phyloP scores from a whole-genome alignment of 1,140 invertebrate genomes.

The Orius insidiosus region DNA sequence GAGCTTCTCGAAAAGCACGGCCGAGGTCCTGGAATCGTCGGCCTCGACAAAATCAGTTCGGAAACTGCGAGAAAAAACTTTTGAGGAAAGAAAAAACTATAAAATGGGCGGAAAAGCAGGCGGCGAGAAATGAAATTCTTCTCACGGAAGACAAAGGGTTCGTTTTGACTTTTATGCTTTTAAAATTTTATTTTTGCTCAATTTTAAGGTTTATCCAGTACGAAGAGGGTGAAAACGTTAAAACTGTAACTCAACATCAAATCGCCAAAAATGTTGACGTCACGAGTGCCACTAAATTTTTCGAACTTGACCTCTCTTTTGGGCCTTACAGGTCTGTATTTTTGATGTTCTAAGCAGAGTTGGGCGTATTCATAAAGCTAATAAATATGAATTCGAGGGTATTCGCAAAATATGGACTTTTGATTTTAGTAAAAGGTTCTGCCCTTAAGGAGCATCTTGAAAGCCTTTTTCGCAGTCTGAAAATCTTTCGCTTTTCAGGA shows the following conservation, averaged over 20 bases:
- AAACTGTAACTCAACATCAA: slow-evolving; percentile 62
- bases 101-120: slow-evolving; percentile 48
- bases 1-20: background rate
- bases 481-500: too few relatives aligned
- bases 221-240: slow-evolving; percentile 49
- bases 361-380: too few relatives aligned
- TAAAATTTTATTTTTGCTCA: too few relatives aligned
- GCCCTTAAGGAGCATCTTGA: too few relatives aligned
- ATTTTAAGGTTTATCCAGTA: slow-evolving; percentile 52
- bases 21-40: background rate
- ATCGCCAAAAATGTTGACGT: slow-evolving; percentile 73
- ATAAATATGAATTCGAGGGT: too few relatives aligned
- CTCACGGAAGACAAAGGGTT: slow-evolving; percentile 58
- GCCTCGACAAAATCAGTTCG: background rate
- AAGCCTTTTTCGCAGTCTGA: too few relatives aligned
- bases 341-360: too few relatives aligned
- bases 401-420: too few relatives aligned
- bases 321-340: slow-evolving; percentile 57
- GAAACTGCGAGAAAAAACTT: slow-evolving; percentile 28
- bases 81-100: slow-evolving; percentile 44
- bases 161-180: slow-evolving; percentile 1
- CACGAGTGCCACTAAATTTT: slow-evolving; percentile 76
- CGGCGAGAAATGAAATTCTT: slow-evolving; percentile 57
- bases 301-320: slow-evolving; percentile 70
- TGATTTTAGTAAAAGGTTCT: too few relatives aligned